phyloP scores from a whole-genome alignment of 92 coral and sea anemone species.

The Epizoanthus ramosus region DNA sequence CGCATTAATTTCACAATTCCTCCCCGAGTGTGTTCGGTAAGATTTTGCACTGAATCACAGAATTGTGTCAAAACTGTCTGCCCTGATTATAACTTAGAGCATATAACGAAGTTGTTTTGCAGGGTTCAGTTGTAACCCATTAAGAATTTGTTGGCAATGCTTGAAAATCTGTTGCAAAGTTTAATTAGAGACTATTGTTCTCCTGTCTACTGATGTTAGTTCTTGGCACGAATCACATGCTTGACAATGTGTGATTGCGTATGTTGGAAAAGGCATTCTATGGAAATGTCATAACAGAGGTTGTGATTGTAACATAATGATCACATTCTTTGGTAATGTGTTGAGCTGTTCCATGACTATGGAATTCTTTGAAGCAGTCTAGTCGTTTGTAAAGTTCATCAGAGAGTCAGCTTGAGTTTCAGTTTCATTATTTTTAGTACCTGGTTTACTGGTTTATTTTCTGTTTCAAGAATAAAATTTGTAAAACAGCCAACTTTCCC shows the following conservation, averaged over 20 bases:
- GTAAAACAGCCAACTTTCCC: no score
- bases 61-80: slow-evolving; percentile 7
- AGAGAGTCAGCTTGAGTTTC: no score
- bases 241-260: slow-evolving; percentile 15
- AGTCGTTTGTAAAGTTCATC: no score
- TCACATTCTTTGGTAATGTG: slow-evolving; percentile 29
- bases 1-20: slow-evolving; percentile 18
- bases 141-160: slow-evolving; percentile 1
- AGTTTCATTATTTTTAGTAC: no score
- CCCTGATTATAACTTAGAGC: slow-evolving; percentile 1
- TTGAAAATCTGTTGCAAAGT: slow-evolving; percentile 2
- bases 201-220: background rate
- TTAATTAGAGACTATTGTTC: background rate
- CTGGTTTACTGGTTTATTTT: no score
- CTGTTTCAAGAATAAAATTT: no score
- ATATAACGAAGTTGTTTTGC: background rate
- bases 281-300: slow-evolving; percentile 19
- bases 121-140: slow-evolving; percentile 11
- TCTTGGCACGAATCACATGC: slow-evolving; percentile 27
- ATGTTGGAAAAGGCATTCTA: slow-evolving; percentile 10
- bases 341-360: no score
- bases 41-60: slow-evolving; percentile 16
- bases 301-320: slow-evolving; percentile 9
- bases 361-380: no score
- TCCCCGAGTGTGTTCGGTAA: slow-evolving; percentile 8